Evolutionary conservation across 2,113 vertebrate genomes (phyloP).

Genomic region (Nerophis ophidion): DNA sequence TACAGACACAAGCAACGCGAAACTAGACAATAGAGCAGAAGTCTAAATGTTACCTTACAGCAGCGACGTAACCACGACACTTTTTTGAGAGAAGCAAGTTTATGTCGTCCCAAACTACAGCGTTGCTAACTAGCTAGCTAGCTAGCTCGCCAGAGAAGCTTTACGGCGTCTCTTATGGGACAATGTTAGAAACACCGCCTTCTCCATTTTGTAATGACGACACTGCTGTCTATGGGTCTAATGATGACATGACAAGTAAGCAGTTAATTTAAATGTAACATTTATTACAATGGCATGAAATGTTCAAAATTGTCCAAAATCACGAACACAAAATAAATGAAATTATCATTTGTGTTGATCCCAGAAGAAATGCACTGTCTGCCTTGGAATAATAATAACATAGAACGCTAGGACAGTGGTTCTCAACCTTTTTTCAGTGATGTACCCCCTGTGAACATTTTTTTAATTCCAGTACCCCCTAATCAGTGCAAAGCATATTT

Average conservation of each 20-base stretch:
- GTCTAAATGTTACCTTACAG: neutral
- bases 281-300: neutral
- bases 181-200: constrained; percentile 19
- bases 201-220: constrained; percentile 3
- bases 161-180: constrained; percentile 38
- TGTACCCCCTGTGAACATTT: too few relatives aligned
- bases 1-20: neutral
- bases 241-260: neutral
- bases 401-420: neutral
- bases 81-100: too few relatives aligned
- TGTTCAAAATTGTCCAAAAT: neutral
- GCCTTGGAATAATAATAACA: neutral
- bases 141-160: neutral
- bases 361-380: neutral
- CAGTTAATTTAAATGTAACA: neutral
- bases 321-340: neutral
- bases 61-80: neutral
- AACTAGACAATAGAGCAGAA: neutral
- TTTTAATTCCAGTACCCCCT: too few relatives aligned
- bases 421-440: too few relatives aligned
- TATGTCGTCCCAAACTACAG: neutral
- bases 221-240: constrained; percentile 20
- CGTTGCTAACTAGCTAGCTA: neutral
- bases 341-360: neutral
- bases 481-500: too few relatives aligned